These are phyloP conservation scores for Drosophila kuntzei DNA, from an alignment of 2,888 invertebrate genomes.

Conservation along the genomic window DNA sequence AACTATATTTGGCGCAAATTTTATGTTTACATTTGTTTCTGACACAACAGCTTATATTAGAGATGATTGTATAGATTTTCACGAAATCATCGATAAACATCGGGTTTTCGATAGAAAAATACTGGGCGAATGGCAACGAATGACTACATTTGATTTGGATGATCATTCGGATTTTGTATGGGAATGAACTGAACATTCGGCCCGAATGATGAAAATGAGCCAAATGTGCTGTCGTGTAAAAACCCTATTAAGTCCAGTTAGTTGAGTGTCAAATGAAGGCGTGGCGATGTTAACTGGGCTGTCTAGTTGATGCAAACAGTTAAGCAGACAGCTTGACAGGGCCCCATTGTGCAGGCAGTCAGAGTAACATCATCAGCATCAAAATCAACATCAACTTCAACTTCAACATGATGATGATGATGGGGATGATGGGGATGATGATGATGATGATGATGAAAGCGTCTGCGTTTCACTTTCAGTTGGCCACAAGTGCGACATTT, in stretches of 20 bases:
- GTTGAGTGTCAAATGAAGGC: background rate
- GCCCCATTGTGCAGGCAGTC: slow-evolving; percentile 19
- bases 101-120: no score
- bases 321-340: slow-evolving; percentile 24
- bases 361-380: slow-evolving; percentile 22
- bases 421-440: background rate
- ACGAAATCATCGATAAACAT: no score
- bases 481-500: slow-evolving; percentile 56
- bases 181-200: no score
- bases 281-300: slow-evolving; percentile 11
- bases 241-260: background rate
- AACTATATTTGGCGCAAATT: no score
- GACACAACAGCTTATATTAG: no score
- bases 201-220: no score
- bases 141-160: no score
- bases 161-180: no score
- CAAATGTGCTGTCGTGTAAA: no score
- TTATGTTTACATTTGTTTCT: no score
- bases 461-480: slow-evolving; percentile 32
- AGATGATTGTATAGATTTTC: no score
- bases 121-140: no score
- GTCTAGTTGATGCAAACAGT: slow-evolving; percentile 6
- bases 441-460: slow-evolving; percentile 24
- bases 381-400: slow-evolving; percentile 2
- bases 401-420: slow-evolving; percentile 1